These are phyloP conservation scores for Diadumene lineata DNA, from an alignment of 92 coral and sea anemone species.

Conservation along the genomic window DNA sequence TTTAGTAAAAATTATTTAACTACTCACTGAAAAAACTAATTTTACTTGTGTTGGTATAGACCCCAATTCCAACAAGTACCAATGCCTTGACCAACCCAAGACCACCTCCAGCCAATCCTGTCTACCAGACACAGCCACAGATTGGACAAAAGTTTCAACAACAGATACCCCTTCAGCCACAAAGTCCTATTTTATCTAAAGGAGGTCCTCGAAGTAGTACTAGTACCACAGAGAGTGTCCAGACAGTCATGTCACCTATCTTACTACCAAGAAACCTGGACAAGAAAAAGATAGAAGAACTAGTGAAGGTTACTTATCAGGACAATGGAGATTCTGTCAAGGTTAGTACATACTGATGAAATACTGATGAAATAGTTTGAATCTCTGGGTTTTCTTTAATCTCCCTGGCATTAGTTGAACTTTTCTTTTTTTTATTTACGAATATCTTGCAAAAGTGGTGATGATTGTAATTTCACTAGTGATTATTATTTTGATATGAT, in stretches of 20 bases:
- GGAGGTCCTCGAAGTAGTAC: slow-evolving; percentile 38
- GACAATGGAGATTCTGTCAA: slow-evolving; percentile 61
- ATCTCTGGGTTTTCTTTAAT: not conserved
- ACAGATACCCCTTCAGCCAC: slow-evolving; percentile 3
- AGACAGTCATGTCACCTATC: slow-evolving; percentile 49
- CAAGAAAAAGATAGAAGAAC: slow-evolving; percentile 53
- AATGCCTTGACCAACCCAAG: slow-evolving; percentile 5
- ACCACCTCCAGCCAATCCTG: not conserved
- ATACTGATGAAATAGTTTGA: not conserved
- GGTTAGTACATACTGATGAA: slow-evolving; percentile 17
- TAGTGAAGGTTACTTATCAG: slow-evolving; percentile 54
- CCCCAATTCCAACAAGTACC: slow-evolving; percentile 1
- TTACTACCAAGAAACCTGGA: slow-evolving; percentile 43
- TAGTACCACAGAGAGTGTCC: slow-evolving; percentile 39
- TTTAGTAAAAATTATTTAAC: too few species aligned
- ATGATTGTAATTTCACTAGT: not conserved
- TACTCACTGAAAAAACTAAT: too few species aligned
- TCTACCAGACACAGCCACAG: not conserved
- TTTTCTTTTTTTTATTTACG: too few species aligned
- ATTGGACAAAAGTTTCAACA: not conserved
- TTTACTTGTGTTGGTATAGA: not conserved
- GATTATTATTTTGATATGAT: not conserved
- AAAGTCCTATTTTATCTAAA: slow-evolving; percentile 21
- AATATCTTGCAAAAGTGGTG: too few species aligned
- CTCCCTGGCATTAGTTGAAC: too few species aligned